Evolutionary conservation across 1,140 invertebrate genomes (phyloP).

Genomic region (Sminthurinus signatus): DNA sequence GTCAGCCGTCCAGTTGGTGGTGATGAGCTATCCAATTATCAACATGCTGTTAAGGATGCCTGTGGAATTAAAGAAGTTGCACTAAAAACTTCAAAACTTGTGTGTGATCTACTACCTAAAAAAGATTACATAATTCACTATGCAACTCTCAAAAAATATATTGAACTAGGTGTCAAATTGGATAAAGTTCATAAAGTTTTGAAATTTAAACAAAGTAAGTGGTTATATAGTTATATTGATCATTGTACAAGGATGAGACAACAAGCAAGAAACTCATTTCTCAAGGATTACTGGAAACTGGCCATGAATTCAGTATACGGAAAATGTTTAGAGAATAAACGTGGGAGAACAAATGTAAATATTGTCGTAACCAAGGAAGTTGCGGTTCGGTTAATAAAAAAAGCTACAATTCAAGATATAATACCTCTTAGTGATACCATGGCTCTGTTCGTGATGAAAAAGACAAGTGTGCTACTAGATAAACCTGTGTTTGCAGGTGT

Average conservation of each 20-base stretch:
- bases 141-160: background rate
- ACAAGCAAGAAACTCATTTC: background rate
- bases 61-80: background rate
- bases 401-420: background rate
- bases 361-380: background rate
- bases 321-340: background rate
- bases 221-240: background rate
- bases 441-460: background rate
- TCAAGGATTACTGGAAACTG: background rate
- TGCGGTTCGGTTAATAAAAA: background rate
- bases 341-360: background rate
- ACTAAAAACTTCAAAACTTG: background rate
- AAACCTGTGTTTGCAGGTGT: background rate
- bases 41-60: background rate
- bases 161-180: background rate
- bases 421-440: background rate
- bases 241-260: background rate
- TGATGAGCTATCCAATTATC: background rate
- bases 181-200: background rate
- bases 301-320: background rate
- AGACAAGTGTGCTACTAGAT: background rate
- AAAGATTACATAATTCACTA: background rate
- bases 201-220: background rate
- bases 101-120: background rate
- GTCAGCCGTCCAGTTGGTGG: background rate